A percentile compares a stretch with the other conserved stretches of the same genome.
phyloP scores from a whole-genome alignment of 2,113 vertebrate species.

The Oreochromis tanganicae region DNA sequence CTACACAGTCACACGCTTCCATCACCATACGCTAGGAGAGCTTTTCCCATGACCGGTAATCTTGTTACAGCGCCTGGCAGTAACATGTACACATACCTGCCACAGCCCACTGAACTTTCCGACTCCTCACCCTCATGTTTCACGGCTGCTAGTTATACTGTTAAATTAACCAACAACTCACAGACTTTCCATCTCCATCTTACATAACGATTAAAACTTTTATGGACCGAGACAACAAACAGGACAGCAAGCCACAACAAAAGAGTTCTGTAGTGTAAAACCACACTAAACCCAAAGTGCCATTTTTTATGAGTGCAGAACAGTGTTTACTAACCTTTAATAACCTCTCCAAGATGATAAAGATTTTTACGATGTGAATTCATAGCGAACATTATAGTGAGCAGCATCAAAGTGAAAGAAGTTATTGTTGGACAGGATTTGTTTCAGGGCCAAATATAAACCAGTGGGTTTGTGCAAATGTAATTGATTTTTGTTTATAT shows the following conservation, averaged over 20 bases:
- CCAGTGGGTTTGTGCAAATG: not conserved
- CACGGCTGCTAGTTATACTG: not conserved
- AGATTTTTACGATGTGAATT: conserved; percentile 33
- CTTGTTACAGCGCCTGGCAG: conserved; percentile 18
- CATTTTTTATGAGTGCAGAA: conserved; percentile 17
- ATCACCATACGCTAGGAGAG: not conserved
- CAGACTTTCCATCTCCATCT: not conserved
- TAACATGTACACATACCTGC: not conserved
- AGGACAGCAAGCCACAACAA: not conserved
- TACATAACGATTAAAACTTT: not conserved
- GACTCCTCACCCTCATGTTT: conserved; percentile 2
- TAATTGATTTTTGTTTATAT: conserved; percentile 45
- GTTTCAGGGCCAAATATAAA: conserved; percentile 14
- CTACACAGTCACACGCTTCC: not conserved
- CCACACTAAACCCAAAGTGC: conserved; percentile 7
- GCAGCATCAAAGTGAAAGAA: not conserved
- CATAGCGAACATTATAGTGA: not conserved
- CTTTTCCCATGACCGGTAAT: conserved; percentile 47
- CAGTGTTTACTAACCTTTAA: conserved; percentile 45
- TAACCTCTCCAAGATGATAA: conserved; percentile 25
- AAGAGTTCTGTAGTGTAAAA: not conserved
- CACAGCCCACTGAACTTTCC: not conserved
- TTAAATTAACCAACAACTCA: not conserved
- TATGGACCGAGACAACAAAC: not conserved
- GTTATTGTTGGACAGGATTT: not conserved